phyloP scores from a whole-genome alignment of 92 coral and sea anemone species.

The Epizoanthus stellaris region DNA sequence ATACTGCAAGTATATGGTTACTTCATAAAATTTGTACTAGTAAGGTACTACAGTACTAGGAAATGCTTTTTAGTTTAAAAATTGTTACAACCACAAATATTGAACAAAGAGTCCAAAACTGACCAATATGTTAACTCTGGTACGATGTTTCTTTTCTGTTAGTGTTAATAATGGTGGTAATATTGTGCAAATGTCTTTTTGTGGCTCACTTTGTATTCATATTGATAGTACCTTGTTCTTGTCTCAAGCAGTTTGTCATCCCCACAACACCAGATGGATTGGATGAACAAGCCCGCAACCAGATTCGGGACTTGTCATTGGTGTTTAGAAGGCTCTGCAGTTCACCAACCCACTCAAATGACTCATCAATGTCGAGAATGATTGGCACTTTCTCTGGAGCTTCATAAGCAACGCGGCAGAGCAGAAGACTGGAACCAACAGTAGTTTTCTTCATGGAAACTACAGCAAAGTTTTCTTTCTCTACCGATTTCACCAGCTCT shows the following conservation, averaged over 20 bases:
- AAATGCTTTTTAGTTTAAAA: too few relatives aligned
- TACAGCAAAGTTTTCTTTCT: slow-evolving; percentile 57
- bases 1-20: too few relatives aligned
- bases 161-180: too few relatives aligned
- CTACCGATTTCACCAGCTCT: slow-evolving; percentile 48
- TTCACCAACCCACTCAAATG: slow-evolving; percentile 71
- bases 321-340: slow-evolving; percentile 68
- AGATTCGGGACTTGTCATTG: slow-evolving; percentile 63
- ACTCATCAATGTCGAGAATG: slow-evolving; percentile 73
- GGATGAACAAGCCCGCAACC: slow-evolving; percentile 58
- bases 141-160: too few relatives aligned
- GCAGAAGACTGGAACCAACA: slow-evolving; percentile 63
- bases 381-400: slow-evolving; percentile 56
- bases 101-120: too few relatives aligned
- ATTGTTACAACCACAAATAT: too few relatives aligned
- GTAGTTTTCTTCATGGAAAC: slow-evolving; percentile 60
- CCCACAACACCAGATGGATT: slow-evolving; percentile 80
- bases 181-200: too few relatives aligned
- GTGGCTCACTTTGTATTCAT: too few relatives aligned
- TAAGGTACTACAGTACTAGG: too few relatives aligned
- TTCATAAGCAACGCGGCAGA: slow-evolving; percentile 58
- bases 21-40: too few relatives aligned
- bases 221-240: slow-evolving; percentile 52
- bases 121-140: too few relatives aligned
- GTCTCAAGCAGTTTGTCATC: slow-evolving; percentile 85